phyloP scores from a whole-genome alignment of 2,797 vertebrate species.

The Scolopax bukidnonensis region DNA sequence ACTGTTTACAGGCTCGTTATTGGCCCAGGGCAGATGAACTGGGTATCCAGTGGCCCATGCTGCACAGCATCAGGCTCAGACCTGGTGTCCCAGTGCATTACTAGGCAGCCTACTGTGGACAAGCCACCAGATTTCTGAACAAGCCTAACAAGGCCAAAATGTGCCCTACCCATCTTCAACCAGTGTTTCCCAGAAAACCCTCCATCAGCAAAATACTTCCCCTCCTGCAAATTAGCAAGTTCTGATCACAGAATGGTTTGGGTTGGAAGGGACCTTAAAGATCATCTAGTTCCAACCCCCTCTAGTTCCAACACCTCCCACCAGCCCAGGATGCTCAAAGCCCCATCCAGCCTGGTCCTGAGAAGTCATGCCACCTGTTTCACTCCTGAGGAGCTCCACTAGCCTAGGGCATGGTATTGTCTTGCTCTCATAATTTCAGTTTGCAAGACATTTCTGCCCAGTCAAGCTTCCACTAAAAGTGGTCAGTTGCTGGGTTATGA shows the following conservation, averaged over 20 bases:
- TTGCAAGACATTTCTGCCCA: not conserved
- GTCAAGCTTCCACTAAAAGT: not conserved
- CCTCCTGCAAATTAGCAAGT: not conserved
- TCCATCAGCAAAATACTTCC: not conserved
- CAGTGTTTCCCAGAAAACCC: too few relatives aligned
- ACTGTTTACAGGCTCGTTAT: accelerated
- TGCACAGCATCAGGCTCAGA: not conserved
- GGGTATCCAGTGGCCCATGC: not conserved
- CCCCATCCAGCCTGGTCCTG: not conserved
- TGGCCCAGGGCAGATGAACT: not conserved
- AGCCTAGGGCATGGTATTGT: not conserved
- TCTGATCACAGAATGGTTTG: too few relatives aligned
- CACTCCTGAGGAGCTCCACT: not conserved
- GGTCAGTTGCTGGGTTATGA: not conserved
- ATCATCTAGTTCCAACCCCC: too few relatives aligned
- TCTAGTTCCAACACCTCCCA: too few relatives aligned
- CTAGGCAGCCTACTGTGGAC: accelerated
- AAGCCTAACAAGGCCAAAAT: not conserved
- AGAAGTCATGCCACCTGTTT: not conserved
- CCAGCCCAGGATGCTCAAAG: not conserved
- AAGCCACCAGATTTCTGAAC: not conserved
- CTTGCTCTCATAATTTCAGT: not conserved
- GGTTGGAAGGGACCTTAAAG: too few relatives aligned
- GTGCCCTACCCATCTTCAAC: not conserved
- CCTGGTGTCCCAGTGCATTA: not conserved